These are phyloP conservation scores for Bucco capensis DNA, from an alignment of 2,113 vertebrate species.

Conservation along the genomic window DNA sequence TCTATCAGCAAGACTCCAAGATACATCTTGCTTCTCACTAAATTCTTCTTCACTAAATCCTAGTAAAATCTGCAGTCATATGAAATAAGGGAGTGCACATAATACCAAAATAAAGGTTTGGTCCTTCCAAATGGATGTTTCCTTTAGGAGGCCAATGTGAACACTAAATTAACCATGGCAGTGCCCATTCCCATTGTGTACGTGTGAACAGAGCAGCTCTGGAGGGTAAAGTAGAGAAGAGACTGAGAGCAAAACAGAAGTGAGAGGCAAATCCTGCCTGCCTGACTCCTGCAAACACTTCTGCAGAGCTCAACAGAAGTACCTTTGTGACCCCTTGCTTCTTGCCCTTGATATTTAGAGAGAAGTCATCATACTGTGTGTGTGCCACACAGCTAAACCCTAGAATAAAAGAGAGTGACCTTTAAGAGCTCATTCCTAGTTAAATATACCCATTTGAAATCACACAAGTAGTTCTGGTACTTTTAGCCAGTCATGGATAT, in stretches of 20 bases:
- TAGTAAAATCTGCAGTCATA: background rate
- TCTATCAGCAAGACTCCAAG: background rate
- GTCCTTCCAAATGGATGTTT: background rate
- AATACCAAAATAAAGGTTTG: background rate
- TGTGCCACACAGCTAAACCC: background rate
- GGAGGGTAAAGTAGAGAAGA: background rate
- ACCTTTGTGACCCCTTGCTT: background rate
- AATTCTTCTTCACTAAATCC: background rate
- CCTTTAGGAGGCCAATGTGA: background rate
- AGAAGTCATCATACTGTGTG: background rate
- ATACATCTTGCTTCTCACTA: background rate
- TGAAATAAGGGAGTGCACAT: background rate
- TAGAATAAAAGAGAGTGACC: conserved; percentile 32
- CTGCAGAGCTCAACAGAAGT: background rate
- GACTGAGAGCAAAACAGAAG: background rate
- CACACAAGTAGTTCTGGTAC: background rate
- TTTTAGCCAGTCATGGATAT: background rate
- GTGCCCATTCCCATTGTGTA: background rate
- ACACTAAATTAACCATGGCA: background rate
- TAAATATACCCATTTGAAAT: background rate
- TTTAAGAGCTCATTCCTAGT: conserved; percentile 20
- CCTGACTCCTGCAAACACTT: background rate
- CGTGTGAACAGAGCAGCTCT: background rate
- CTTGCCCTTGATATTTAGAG: background rate
- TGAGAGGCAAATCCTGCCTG: background rate